phyloP scores from a whole-genome alignment of 2,797 vertebrate genomes.

The Gorsachius magnificus region DNA sequence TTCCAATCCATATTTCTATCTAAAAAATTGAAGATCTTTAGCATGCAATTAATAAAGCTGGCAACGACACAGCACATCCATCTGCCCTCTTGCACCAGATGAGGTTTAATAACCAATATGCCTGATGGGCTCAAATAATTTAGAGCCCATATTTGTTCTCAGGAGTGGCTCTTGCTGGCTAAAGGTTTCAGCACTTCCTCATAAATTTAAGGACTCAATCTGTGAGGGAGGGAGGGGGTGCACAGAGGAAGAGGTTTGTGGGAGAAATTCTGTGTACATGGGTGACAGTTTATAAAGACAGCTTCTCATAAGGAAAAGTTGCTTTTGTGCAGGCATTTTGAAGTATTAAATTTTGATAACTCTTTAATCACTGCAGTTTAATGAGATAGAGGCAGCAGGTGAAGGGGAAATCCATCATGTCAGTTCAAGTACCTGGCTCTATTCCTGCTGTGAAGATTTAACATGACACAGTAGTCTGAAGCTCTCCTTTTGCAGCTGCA shows the following conservation, averaged over 20 bases:
- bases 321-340: conserved; percentile 57
- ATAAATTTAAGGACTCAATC: conserved; percentile 41
- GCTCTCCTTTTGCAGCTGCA: neutral
- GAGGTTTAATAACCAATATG: conserved; percentile 24
- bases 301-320: neutral
- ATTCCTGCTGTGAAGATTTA: conserved; percentile 31
- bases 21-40: conserved; percentile 48
- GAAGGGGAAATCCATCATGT: conserved; percentile 62
- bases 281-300: neutral
- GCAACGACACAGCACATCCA: conserved; percentile 37
- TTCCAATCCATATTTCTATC: conserved; percentile 25
- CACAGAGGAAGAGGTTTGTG: neutral
- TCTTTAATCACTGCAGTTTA: conserved; percentile 67
- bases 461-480: neutral
- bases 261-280: neutral
- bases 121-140: conserved; percentile 47
- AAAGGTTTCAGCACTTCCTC: conserved; percentile 38
- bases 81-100: conserved; percentile 14
- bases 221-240: neutral
- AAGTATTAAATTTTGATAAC: conserved; percentile 70
- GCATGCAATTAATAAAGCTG: conserved; percentile 9
- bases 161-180: conserved; percentile 10
- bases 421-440: conserved; percentile 21
- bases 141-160: conserved; percentile 50
- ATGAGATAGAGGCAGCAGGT: conserved; percentile 67